Base-by-base conservation (phyloP, 1,140 invertebrate genomes). In the Nymphalis io region DNA sequence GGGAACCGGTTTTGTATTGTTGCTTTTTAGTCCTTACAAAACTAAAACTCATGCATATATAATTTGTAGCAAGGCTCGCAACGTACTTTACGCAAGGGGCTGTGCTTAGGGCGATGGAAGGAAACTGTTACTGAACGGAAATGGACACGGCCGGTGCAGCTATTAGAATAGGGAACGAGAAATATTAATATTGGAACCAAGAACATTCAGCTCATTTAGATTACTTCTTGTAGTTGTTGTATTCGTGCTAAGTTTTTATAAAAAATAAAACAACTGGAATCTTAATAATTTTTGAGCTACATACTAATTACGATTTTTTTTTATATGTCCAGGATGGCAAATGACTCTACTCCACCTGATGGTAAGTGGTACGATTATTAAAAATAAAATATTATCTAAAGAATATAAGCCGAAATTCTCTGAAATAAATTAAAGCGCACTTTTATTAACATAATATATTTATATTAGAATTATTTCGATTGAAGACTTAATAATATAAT, bases 41-140 rank as follows among this genome's bases (percentile, higher is more conserved):
- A 83, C 83, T 83, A 81, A 85, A 87, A 72, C 72, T 80, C 78
- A 84, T 88, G 79, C 84, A 88, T 89, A 84, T 77, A 85, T 87
- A 88, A 86, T 84, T 64, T 77, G 70, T 70, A 76, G 53, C 70
- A 72, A 81, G 62, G 71, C 73, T 75, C 64, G 67, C 68, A 75
- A 62, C 70, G 73, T 80, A 75, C 75, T 87, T 77, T 82, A 78
- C 68, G 74, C 79, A 81, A 75, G 75, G 75, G 75, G 72, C 74
- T 65, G 70, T 51, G 70, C 57, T 72, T 79, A 78, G 69, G 63
- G 60, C 68, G 68, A 63, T 82, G 82, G 80, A 83, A 87, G 85
- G 83, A 90, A 89, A 85, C 77, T 83, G 82, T 88, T 88, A 85
- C 79, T 74, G 82, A 81, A 81, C 88, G 88, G 85, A 88, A 87